Evolutionary conservation across 2,888 invertebrate species (phyloP).

Genomic region (Rhingia rostrata): DNA sequence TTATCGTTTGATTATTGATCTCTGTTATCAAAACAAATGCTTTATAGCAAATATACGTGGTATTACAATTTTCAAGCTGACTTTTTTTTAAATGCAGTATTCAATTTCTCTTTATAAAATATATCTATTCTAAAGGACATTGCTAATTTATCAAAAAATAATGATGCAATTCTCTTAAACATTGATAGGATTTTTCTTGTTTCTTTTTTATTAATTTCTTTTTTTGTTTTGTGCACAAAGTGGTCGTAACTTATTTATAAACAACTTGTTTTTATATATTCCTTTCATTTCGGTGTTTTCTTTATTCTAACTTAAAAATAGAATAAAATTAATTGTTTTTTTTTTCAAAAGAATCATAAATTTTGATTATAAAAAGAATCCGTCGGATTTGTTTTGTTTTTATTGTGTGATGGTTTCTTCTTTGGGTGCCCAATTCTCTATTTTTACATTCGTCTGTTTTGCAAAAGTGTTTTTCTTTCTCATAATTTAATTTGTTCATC

Average conservation of each 20-base stretch:
- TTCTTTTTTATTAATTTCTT: background rate
- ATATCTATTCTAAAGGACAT: background rate
- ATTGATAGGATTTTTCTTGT: too few relatives aligned
- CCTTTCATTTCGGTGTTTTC: slow-evolving; percentile 8
- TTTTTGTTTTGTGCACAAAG: background rate
- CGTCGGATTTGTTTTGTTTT: slow-evolving; percentile 21
- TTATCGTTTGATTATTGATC: too few relatives aligned
- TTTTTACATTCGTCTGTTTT: slow-evolving; percentile 47
- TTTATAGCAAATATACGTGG: too few relatives aligned
- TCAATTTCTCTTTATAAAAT: background rate
- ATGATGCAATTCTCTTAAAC: background rate
- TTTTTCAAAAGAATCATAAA: slow-evolving; percentile 45
- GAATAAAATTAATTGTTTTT: slow-evolving; percentile 47
- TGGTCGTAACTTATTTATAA: slow-evolving; percentile 30
- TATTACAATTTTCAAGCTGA: too few relatives aligned
- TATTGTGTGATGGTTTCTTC: background rate
- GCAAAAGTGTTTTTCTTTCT: slow-evolving; percentile 21
- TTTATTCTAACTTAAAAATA: slow-evolving; percentile 15
- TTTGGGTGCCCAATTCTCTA: slow-evolving; percentile 48
- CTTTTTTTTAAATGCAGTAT: background rate
- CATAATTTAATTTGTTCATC: slow-evolving; percentile 53
- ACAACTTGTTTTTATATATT: slow-evolving; percentile 13
- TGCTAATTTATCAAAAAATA: background rate
- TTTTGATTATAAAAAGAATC: slow-evolving; percentile 23
- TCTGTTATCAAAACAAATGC: too few relatives aligned